Evolutionary conservation across 92 coral and sea anemone species (phyloP).

Genomic region (Nematostella vectensis): DNA sequence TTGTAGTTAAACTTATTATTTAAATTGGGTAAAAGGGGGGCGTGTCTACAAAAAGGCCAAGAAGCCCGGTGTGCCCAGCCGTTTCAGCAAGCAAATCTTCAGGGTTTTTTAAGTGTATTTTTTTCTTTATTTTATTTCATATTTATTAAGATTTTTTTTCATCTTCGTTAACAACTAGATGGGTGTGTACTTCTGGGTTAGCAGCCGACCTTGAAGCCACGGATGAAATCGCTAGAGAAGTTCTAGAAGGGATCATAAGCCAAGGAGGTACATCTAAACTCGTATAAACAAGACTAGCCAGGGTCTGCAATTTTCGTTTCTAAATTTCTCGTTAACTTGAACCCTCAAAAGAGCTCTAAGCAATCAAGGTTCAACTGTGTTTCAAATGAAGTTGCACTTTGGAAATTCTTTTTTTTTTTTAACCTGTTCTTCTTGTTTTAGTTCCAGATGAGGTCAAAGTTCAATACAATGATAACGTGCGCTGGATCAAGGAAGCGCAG

Average conservation of each 20-base stretch:
- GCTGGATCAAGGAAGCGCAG: constrained; percentile 90
- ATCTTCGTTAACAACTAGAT: constrained; percentile 36
- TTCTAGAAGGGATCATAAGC: constrained; percentile 54
- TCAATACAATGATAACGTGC: constrained; percentile 82
- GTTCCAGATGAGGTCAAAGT: constrained; percentile 69
- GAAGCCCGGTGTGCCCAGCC: too few relatives aligned
- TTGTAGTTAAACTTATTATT: neutral
- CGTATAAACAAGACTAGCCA: neutral
- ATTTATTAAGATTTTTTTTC: too few relatives aligned
- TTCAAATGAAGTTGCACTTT: too few relatives aligned
- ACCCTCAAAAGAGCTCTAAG: too few relatives aligned
- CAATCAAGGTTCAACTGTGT: too few relatives aligned
- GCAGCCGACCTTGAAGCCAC: constrained; percentile 78
- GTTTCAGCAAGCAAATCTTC: too few relatives aligned
- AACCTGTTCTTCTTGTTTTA: neutral
- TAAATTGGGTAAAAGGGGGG: too few relatives aligned
- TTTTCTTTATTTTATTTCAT: too few relatives aligned
- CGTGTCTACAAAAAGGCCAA: too few relatives aligned
- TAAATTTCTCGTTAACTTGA: neutral
- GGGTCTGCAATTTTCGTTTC: neutral
- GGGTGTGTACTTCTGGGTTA: constrained; percentile 97
- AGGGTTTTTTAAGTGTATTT: too few relatives aligned
- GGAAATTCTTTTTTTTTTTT: too few relatives aligned
- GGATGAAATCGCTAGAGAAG: constrained; percentile 80
- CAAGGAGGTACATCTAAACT: constrained; percentile 81